Percentiles rank a stretch among this genome's conserved stretches.
phyloP scores from a whole-genome alignment of 2,797 vertebrate species.

The Pteronotus mesoamericanus region DNA sequence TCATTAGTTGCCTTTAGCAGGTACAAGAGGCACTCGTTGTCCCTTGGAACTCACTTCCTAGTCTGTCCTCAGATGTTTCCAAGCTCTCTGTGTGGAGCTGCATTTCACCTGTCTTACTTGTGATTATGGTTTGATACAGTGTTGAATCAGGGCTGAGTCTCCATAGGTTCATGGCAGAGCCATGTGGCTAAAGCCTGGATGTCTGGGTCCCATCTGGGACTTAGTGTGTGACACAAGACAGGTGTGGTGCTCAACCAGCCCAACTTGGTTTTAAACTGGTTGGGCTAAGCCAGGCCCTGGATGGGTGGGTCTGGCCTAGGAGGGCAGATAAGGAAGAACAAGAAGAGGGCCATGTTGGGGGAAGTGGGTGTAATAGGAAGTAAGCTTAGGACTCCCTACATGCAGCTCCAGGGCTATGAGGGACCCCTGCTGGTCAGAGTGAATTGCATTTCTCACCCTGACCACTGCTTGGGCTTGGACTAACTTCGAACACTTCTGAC shows the following conservation, averaged over 20 bases:
- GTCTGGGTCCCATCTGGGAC: not conserved
- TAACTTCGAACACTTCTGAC: not conserved
- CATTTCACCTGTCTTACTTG: not conserved
- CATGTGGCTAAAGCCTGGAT: not conserved
- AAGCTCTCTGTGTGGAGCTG: not conserved
- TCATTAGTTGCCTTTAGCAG: not conserved
- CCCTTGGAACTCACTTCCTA: not conserved
- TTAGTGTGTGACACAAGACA: not conserved
- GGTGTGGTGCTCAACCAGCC: not conserved
- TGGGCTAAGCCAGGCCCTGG: not conserved
- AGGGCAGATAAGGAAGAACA: not conserved
- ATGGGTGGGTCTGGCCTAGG: not conserved
- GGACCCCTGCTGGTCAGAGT: no score
- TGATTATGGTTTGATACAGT: not conserved
- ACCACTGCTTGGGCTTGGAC: not conserved
- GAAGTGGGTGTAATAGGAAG: not conserved
- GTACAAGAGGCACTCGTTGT: not conserved
- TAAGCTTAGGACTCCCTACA: not conserved
- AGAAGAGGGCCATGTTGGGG: fast-evolving
- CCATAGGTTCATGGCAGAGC: not conserved
- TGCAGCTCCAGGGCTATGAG: fast-evolving
- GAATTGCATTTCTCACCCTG: not conserved
- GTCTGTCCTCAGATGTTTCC: not conserved
- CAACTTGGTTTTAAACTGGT: not conserved
- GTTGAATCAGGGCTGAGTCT: not conserved